Conservation (phyloP, 1,140 invertebrate genomes). For the Subanguina moxae region DNA sequence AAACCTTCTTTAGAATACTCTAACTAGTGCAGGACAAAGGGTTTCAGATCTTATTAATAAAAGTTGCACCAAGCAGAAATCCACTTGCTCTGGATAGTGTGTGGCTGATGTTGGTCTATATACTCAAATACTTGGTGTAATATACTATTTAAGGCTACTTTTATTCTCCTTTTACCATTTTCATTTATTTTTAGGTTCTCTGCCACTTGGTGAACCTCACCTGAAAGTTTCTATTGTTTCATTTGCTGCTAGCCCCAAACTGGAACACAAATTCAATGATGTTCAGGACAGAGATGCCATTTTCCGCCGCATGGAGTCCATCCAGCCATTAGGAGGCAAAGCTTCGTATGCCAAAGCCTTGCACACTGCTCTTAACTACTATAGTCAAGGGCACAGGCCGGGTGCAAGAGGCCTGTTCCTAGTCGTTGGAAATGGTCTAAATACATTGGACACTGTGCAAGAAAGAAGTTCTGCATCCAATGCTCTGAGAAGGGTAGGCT, state of each 20-base stretch:
- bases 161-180: not conserved
- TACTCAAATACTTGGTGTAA: too few relatives aligned
- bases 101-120: too few relatives aligned
- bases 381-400: conserved; percentile 25
- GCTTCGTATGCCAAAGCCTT: conserved; percentile 46
- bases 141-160: too few relatives aligned
- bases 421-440: conserved; percentile 47
- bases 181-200: conserved; percentile 28
- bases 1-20: too few relatives aligned
- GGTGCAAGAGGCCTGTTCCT: conserved; percentile 40
- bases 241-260: conserved; percentile 29
- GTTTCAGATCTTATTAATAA: too few relatives aligned
- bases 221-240: conserved; percentile 41
- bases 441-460: conserved; percentile 21
- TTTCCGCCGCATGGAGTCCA: conserved; percentile 36
- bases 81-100: too few relatives aligned
- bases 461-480: conserved; percentile 31
- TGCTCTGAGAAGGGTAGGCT: conserved; percentile 15
- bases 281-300: conserved; percentile 35
- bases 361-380: conserved; percentile 37
- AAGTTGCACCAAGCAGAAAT: too few relatives aligned
- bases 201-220: conserved; percentile 32
- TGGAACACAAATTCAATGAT: conserved; percentile 39
- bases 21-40: too few relatives aligned
- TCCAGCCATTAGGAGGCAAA: conserved; percentile 26